Conservation (phyloP, 1,140 invertebrate species). For the Adelges cooleyi region DNA sequence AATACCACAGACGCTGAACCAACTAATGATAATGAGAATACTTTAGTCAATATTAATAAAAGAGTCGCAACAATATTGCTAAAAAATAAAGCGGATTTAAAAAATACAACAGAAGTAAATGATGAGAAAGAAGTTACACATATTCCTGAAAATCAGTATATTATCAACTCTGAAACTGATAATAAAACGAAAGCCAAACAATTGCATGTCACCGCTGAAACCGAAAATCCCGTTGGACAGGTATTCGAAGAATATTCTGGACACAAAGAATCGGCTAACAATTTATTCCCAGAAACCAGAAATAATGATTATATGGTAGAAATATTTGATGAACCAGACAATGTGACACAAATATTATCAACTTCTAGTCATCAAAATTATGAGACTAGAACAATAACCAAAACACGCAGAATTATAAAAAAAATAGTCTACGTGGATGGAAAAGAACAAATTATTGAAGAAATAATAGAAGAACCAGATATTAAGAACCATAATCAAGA, state of each 20-base stretch:
- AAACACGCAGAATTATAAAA: not conserved
- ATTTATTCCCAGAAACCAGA: too few relatives aligned
- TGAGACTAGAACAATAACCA: not conserved
- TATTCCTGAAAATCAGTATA: too few relatives aligned
- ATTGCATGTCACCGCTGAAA: too few relatives aligned
- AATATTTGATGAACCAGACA: not conserved
- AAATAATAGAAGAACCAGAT: not conserved
- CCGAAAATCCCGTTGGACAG: too few relatives aligned
- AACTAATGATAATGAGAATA: not conserved
- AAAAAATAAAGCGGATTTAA: conserved; percentile 3
- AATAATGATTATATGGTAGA: too few relatives aligned
- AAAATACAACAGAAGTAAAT: too few relatives aligned
- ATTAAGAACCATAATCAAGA: too few relatives aligned
- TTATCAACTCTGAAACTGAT: too few relatives aligned
- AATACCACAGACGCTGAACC: not conserved
- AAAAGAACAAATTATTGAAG: not conserved
- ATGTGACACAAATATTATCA: not conserved
- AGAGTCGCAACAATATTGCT: not conserved
- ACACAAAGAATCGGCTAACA: too few relatives aligned
- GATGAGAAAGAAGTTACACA: not conserved
- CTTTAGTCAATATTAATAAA: not conserved
- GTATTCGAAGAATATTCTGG: too few relatives aligned
- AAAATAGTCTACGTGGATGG: not conserved
- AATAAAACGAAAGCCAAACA: not conserved
- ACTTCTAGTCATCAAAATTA: too few relatives aligned